Conservation (phyloP, 1,140 invertebrate genomes). For the Delia radicum region DNA sequence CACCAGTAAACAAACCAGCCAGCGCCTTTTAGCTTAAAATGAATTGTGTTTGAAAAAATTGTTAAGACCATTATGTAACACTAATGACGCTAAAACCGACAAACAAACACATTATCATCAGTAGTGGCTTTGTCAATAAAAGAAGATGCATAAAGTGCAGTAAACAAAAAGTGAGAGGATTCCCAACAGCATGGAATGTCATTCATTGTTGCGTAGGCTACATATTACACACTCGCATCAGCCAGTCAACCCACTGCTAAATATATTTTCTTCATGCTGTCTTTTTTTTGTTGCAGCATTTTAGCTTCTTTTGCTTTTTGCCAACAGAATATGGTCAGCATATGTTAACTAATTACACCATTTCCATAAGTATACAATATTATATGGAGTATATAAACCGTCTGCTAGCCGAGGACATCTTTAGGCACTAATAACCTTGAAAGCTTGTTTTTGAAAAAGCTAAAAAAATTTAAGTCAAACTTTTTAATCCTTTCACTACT, state of each 20-base stretch:
- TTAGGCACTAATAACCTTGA: too few species aligned
- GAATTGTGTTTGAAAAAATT: neutral
- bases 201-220: conserved; percentile 1
- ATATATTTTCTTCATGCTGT: neutral
- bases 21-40: neutral
- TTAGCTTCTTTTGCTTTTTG: neutral
- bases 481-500: too few species aligned
- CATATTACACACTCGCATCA: neutral
- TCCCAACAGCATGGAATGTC: neutral
- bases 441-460: too few species aligned
- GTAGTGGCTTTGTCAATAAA: neutral
- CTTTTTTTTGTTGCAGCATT: neutral
- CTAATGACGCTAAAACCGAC: neutral
- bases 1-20: neutral
- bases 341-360: neutral
- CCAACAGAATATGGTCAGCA: neutral
- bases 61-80: neutral
- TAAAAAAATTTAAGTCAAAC: too few species aligned
- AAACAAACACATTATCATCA: neutral
- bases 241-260: neutral
- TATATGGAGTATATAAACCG: too few species aligned
- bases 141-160: neutral
- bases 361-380: too few species aligned
- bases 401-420: too few species aligned
- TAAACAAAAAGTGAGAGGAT: neutral